Evolutionary conservation across 2,797 vertebrate species (phyloP), one percentile per base, ranked within the genome.

Genomic region (Myotis findleyi): DNA sequence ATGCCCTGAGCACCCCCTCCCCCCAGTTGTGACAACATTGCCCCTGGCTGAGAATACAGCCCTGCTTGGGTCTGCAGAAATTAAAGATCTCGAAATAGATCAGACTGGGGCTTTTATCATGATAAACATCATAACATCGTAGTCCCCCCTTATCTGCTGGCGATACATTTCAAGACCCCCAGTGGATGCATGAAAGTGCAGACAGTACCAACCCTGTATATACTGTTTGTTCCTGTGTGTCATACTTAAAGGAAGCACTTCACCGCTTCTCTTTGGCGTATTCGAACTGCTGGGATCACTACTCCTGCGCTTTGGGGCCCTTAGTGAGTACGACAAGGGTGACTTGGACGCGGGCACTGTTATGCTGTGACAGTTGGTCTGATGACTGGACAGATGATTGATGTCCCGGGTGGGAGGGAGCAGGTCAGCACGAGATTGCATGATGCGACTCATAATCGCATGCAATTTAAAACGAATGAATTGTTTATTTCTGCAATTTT

Each of bases 61-160:
- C 18, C 73, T 53, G 8, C 36, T 66, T 51, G 27, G 75, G 25
- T 79, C 55, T 73, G 64, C 55, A 73, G 91, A 80, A 73, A 89
- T 47, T 33, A 73, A 85, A 38, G 73, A 55, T 16, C 64, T 53
- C 23, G 16, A 41, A 57, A 47, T 41, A 80, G 59, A 79, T 55
- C 51, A 51, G 49, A 36, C 27, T 5, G 10, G 23, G 66, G 44
- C 49, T 21, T 89, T 75, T 51, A 12, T 41, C 41, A 68, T 25
- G 51, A 81, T 57, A 93, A 20, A 68, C 1, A 41, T 23, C 38
- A 36, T 51, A 30, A 30, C 23, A 20, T 17, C 2, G 17, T 33
- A 20, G 64, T 10, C 64, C 64, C n/a, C 62, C 64, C 64, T 68
- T 2, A 20, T n/a, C 62, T 64, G 62, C 62, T 64, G 30, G 30